These are phyloP conservation scores for Cottus gobio DNA, from an alignment of 2,113 vertebrate genomes.

Conservation along the genomic window DNA sequence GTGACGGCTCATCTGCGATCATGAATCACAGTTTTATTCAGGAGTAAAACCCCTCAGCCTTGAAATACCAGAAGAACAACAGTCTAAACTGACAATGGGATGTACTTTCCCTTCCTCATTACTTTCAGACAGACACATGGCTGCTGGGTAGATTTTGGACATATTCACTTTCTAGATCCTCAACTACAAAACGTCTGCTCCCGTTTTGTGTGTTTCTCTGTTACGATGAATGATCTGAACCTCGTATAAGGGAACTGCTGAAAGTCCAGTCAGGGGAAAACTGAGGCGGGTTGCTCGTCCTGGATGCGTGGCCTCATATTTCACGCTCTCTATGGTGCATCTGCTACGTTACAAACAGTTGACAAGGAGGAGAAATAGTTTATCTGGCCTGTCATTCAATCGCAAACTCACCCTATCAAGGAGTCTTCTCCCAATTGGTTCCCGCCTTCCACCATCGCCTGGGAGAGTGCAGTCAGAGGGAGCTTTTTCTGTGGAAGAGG, in stretches of 20 bases:
- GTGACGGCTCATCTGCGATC: background rate
- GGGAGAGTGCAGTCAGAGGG: slow-evolving; percentile 91
- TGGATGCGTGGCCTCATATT: slow-evolving; percentile 42
- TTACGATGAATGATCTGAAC: background rate
- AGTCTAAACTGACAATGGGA: background rate
- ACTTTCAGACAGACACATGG: slow-evolving; percentile 42
- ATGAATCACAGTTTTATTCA: background rate
- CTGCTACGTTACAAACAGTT: slow-evolving; percentile 44
- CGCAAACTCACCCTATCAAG: slow-evolving; percentile 90
- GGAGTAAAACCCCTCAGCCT: background rate
- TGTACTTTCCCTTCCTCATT: slow-evolving; percentile 64
- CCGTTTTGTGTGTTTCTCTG: slow-evolving; percentile 7
- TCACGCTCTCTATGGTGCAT: slow-evolving; percentile 52
- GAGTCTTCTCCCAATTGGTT: slow-evolving; percentile 92
- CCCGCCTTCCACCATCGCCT: slow-evolving; percentile 94
- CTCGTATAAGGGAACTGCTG: slow-evolving; percentile 20
- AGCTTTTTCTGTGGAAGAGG: slow-evolving; percentile 90
- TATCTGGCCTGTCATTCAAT: slow-evolving; percentile 38
- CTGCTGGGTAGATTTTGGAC: background rate
- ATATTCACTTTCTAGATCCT: slow-evolving; percentile 67
- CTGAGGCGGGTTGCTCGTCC: slow-evolving; percentile 14
- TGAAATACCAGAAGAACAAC: background rate
- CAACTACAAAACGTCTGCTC: slow-evolving; percentile 3
- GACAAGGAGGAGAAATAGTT: slow-evolving; percentile 12
- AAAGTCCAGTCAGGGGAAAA: no score